Conservation (phyloP, 2,113 vertebrate species). For the Psittacula cyanocephala region DNA sequence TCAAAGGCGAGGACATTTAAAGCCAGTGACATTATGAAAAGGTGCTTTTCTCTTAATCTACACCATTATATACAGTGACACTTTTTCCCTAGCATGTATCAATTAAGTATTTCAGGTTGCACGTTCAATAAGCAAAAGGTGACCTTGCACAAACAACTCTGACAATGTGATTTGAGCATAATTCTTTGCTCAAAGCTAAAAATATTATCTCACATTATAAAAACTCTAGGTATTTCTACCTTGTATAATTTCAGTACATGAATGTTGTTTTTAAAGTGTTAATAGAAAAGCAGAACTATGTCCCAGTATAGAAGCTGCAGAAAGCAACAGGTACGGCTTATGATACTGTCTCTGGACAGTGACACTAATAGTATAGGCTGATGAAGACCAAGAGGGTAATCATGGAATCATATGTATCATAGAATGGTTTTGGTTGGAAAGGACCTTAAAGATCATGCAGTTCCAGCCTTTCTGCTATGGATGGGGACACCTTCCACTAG, state of each 20-base stretch:
- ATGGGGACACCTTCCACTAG: not conserved
- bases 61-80: not conserved
- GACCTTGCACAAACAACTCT: not conserved
- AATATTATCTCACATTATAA: not conserved
- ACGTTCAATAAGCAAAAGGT: not conserved
- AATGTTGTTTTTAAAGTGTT: not conserved
- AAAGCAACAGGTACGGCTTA: not conserved
- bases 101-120: not conserved
- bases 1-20: not conserved
- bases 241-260: not conserved
- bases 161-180: not conserved
- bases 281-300: not conserved
- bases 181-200: not conserved
- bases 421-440: not conserved
- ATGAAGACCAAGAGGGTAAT: not conserved
- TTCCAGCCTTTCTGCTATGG: not conserved
- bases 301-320: not conserved
- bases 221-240: not conserved
- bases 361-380: not conserved
- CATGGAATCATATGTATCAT: not conserved
- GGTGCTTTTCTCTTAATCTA: not conserved
- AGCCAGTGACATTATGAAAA: not conserved
- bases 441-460: not conserved
- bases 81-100: not conserved
- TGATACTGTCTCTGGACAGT: not conserved